These are phyloP conservation scores for Cartodere bifasciata DNA, from an alignment of 2,888 invertebrate genomes.

Conservation along the genomic window DNA sequence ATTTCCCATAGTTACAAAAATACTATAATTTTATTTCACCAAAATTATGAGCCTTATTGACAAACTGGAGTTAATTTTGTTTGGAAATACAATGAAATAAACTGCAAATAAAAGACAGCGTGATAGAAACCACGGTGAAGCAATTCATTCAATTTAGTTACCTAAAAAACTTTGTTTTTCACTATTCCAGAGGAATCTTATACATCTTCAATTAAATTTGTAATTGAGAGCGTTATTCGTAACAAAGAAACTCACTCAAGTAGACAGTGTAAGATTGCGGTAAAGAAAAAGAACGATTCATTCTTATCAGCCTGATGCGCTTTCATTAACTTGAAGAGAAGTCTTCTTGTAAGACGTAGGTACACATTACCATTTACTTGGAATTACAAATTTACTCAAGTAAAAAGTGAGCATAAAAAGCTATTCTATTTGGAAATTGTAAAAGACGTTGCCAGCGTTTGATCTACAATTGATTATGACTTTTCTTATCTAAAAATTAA, in stretches of 20 bases:
- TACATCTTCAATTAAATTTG: slow-evolving; percentile 10
- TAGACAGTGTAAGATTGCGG: slow-evolving; percentile 1
- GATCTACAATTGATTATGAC: too few species aligned
- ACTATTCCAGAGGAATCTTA: neutral
- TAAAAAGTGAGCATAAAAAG: too few species aligned
- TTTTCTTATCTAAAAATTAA: too few species aligned
- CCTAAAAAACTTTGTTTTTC: neutral
- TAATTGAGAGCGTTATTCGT: slow-evolving; percentile 3
- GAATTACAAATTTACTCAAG: too few species aligned
- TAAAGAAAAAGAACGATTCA: slow-evolving; percentile 10
- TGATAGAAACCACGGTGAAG: too few species aligned
- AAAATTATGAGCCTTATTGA: too few species aligned
- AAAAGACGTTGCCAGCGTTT: too few species aligned
- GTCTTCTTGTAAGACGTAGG: slow-evolving; percentile 8
- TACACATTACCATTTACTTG: too few species aligned
- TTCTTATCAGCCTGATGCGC: slow-evolving; percentile 15
- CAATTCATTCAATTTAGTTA: neutral
- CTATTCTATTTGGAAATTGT: too few species aligned
- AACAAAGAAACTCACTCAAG: slow-evolving; percentile 10
- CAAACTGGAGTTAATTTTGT: too few species aligned
- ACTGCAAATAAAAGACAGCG: neutral
- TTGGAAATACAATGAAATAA: neutral
- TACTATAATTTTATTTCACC: too few species aligned
- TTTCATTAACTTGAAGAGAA: slow-evolving; percentile 15
- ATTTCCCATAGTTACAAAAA: too few species aligned